A percentile compares a stretch with the other conserved stretches of the same genome.
These are phyloP conservation scores for Sinocyclocheilus grahami DNA, from an alignment of 2,113 vertebrate species.

Conservation along the genomic window DNA sequence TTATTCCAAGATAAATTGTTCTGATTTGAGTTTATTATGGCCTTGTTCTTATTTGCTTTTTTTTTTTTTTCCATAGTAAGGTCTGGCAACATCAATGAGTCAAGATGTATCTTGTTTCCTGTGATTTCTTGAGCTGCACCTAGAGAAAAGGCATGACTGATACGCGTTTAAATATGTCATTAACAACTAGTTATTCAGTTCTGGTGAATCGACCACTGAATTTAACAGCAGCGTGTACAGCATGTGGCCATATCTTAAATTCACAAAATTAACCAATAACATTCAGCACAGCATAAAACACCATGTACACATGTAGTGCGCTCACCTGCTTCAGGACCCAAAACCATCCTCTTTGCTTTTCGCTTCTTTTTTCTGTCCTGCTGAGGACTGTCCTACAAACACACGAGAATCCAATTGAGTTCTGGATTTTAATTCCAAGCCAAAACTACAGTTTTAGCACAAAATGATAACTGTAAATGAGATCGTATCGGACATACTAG, in stretches of 20 bases:
- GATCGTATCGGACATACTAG: not conserved
- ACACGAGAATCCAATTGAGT: not conserved
- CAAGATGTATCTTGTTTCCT: too few species aligned
- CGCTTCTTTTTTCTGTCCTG: constrained; percentile 86
- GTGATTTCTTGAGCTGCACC: too few species aligned
- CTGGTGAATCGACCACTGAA: too few species aligned
- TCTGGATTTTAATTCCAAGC: not conserved
- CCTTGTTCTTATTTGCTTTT: too few species aligned
- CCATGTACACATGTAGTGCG: not conserved
- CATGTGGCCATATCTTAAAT: not conserved
- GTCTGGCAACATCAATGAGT: too few species aligned
- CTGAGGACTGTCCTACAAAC: constrained; percentile 72
- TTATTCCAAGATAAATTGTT: too few species aligned
- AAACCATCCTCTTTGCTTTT: constrained; percentile 80
- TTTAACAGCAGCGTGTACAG: not conserved
- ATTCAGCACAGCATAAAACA: not conserved
- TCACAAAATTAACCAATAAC: not conserved
- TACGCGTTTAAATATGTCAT: too few species aligned
- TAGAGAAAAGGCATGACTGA: too few species aligned
- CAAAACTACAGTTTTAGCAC: not conserved
- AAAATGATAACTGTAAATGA: constrained; percentile 15
- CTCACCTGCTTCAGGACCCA: constrained; percentile 88
- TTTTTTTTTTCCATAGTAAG: too few species aligned
- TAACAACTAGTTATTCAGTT: too few species aligned
- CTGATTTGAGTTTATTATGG: too few species aligned